A percentile compares a stretch with the other conserved stretches of the same genome.
Conservation (phyloP, 2,888 invertebrate species). For the Athrips mouffetella region DNA sequence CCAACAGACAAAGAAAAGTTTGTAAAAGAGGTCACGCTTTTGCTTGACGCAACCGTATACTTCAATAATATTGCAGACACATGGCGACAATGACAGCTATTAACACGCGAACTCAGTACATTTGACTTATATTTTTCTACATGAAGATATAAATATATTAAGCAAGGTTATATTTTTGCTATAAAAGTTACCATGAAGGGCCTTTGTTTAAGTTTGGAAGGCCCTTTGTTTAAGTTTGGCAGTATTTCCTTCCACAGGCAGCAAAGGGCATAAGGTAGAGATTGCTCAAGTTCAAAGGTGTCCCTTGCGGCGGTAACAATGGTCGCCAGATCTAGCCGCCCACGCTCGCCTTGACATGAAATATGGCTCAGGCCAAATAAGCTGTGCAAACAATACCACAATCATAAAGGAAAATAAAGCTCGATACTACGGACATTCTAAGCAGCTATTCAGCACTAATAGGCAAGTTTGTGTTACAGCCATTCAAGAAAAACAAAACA, state of each 20-base stretch:
- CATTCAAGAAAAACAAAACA: not conserved
- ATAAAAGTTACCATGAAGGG: no score
- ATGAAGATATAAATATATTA: no score
- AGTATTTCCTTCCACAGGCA: slow-evolving; percentile 5
- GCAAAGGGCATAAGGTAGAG: slow-evolving; percentile 26
- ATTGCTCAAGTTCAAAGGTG: slow-evolving; percentile 51
- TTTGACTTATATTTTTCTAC: no score
- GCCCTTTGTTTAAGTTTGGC: slow-evolving; percentile 8
- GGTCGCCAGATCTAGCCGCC: slow-evolving; percentile 31
- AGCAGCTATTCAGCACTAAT: slow-evolving; percentile 1
- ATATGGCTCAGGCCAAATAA: slow-evolving; percentile 33
- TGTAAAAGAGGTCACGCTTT: not conserved
- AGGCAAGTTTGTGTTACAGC: slow-evolving; percentile 2
- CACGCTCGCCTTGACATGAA: slow-evolving; percentile 33
- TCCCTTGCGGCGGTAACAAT: slow-evolving; percentile 39
- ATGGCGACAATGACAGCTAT: not conserved
- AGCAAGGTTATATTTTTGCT: no score
- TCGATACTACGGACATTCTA: not conserved
- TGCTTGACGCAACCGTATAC: not conserved
- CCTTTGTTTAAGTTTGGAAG: no score
- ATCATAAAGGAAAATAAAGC: slow-evolving; percentile 17
- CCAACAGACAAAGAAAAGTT: not conserved
- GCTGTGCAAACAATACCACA: slow-evolving; percentile 33
- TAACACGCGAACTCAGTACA: not conserved
- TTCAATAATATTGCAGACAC: not conserved